Base-by-base conservation (phyloP, 37 sponge, comb jelly and placozoan species). In the Eunapius fragilis region DNA sequence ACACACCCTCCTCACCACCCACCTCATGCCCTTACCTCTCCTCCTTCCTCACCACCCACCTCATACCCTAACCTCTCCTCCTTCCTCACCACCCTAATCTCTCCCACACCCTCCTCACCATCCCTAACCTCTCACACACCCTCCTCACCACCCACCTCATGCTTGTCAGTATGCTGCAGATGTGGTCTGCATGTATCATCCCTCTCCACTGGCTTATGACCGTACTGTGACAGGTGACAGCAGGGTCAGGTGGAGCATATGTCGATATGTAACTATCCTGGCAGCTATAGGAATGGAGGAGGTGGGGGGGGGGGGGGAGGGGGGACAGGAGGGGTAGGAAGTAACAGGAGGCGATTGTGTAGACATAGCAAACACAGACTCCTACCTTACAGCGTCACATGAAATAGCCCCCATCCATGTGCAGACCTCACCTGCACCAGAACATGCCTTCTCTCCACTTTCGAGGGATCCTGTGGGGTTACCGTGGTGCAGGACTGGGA, bases 331-430 rank as follows among this genome's bases (percentile, higher is more conserved):
- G 77, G 25, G 38, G 25, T 7, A 9, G n/a, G 13, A 45, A 25
- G 77, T 34, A 10, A 14, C 9, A 76, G 24, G 25, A 0, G 25
- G 34, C n/a, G 19, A 38, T n/a, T 34, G 12, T 76, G 77, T 76
- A 7, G 4, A 72, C 74, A 14, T 6, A 41, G 41, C 41, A 41
- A n/a, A 6, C 6, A 41, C 6, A 41, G 6, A 9, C 41, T 41
- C 3, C 31, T 24, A 31, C 28, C 38, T 36, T 6, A 69, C 28
- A 74, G 80, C 26, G 13, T 85, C 86, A 74, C 86, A 80, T 0
- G 93, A 75, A 23, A 92, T 70, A 0, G 82, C 78, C 28, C 93
- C 93, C 33, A 92, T 37, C 93, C 93, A 92, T 32, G 82, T 86
- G 74, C 86, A 89, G 34, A 92, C 22, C 24, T 92, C 90, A 24